phyloP scores from a whole-genome alignment of 1,140 invertebrate genomes.

The Bombyx mandarina region DNA sequence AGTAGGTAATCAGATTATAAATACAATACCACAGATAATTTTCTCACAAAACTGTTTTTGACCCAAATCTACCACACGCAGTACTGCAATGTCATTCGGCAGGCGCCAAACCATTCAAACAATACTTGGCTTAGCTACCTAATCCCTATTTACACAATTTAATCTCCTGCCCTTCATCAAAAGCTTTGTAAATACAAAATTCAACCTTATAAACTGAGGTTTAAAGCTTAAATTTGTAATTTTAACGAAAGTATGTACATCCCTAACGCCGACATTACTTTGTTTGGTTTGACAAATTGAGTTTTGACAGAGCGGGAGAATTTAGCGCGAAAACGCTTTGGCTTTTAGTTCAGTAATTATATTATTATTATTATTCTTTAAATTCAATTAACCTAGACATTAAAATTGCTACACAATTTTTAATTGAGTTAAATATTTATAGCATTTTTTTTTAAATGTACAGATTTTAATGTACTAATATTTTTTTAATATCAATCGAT shows the following conservation, averaged over 20 bases:
- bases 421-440: constrained; percentile 17
- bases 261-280: constrained; percentile 34
- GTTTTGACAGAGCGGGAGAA: constrained; percentile 62
- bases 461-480: background rate
- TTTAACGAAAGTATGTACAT: constrained; percentile 22
- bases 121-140: constrained; percentile 59
- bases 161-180: constrained; percentile 31
- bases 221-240: constrained; percentile 13
- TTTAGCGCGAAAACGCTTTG: constrained; percentile 39
- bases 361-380: constrained; percentile 46
- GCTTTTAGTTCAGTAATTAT: constrained; percentile 39
- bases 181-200: background rate
- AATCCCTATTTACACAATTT: constrained; percentile 69
- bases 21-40: background rate
- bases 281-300: constrained; percentile 66
- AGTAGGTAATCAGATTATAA: background rate
- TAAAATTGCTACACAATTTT: constrained; percentile 24
- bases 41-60: constrained; percentile 11
- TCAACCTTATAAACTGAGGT: background rate
- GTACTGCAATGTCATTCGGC: constrained; percentile 20
- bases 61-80: constrained; percentile 49
- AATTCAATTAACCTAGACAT: constrained; percentile 28
- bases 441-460: background rate
- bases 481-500: background rate
- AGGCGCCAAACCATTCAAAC: constrained; percentile 56